Conservation (phyloP, 2,797 vertebrate genomes). For the Gymnoscopelus microlampas region DNA sequence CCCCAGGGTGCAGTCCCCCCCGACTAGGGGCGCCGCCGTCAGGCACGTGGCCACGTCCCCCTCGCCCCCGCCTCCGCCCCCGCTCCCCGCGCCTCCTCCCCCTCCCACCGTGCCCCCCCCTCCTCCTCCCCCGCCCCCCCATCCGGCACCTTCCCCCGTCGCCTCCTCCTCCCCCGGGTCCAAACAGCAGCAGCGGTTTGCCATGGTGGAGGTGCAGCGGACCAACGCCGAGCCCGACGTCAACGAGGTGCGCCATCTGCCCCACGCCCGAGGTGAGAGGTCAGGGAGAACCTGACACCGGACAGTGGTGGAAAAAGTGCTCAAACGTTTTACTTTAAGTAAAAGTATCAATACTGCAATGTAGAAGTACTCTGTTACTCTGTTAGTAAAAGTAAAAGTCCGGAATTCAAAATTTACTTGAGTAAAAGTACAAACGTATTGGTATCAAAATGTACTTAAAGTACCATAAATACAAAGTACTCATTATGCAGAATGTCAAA, state of each 20-base stretch:
- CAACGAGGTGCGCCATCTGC: conserved; percentile 93
- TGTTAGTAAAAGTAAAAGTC: no score
- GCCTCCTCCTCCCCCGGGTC: conserved; percentile 48
- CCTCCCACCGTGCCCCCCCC: conserved; percentile 10
- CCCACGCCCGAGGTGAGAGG: conserved; percentile 90
- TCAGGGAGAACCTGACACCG: no score
- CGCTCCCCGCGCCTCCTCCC: conserved; percentile 41
- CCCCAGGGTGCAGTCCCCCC: conserved; percentile 93
- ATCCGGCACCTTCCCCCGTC: conserved; percentile 46
- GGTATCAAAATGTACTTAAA: no score
- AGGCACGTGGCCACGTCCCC: conserved; percentile 54
- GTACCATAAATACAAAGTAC: no score
- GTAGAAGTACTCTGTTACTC: no score
- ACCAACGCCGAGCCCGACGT: conserved; percentile 94
- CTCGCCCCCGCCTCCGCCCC: conserved; percentile 45
- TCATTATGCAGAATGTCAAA: no score
- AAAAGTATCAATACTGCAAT: no score
- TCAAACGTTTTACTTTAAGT: no score
- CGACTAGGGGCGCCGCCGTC: conserved; percentile 66
- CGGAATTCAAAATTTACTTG: no score
- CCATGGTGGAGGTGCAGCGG: conserved; percentile 95
- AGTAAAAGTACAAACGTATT: no score
- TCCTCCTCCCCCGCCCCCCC: conserved; percentile 54
- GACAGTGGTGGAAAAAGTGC: no score
- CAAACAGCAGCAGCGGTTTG: conserved; percentile 84